Base-by-base conservation (phyloP, 1,140 invertebrate species). In the Pseudachorutes palmiensis region DNA sequence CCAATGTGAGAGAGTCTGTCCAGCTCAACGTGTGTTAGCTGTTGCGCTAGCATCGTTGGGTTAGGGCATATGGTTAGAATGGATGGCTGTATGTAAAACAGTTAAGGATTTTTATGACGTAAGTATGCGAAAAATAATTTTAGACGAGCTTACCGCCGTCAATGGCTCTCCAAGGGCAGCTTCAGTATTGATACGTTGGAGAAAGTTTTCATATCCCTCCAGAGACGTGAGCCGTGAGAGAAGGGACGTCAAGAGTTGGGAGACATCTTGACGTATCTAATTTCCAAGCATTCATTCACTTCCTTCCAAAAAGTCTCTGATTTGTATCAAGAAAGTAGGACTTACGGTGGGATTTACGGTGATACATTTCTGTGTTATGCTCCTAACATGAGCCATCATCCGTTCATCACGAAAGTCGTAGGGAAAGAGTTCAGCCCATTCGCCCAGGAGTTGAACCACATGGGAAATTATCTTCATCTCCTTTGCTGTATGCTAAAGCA, bases 391-490 rank as follows among this genome's bases (percentile, higher is more conserved):
- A 64, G 89, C 88, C 91, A 97, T 95, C 75, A 97, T 89, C 55
- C 91, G 81, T 75, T 96, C 92, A 80, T 96, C 92, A 74, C 93
- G 87, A 78, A 97, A 97, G 79, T 98, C 94, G 78, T 97, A 96
- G 0, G 94, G 92, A 79, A 97, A 96, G 71, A 90, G 91, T 76
- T 92, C 89, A 55, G 90, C 94, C 94, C 94, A 97, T 79, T 96
- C 91, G 51, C 87, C 88, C 31, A 96, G 80, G 49, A 96, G 81
- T 69, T 91, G 89, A 29, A 95, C 88, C 73, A 90, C 78, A 74
- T 86, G 81, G 48, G 84, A 83, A 55, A 87, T 83, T 77, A 87
- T 62, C 51, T 73, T 73, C 9, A 62, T 65, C 36, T 72, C 70
- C 60, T 71, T 70, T 5, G 32, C 41, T 9, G 51, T 45, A 36